Conservation (phyloP, 2,797 vertebrate genomes). For the Amazona finschi region DNA sequence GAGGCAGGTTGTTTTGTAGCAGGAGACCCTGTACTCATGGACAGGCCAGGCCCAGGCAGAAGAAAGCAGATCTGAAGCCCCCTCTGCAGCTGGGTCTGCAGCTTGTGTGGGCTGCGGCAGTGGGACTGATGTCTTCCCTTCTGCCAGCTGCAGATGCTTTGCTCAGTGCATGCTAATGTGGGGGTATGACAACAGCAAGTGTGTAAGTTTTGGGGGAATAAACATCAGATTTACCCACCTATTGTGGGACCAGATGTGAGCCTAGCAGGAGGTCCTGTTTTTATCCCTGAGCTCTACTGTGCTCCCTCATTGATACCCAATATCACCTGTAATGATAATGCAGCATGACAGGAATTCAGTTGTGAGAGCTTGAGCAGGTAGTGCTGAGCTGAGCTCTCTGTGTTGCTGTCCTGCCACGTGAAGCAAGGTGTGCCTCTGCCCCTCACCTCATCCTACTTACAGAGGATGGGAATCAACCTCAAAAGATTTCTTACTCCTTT, state of each 20-base stretch:
- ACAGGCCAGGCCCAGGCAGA: neutral
- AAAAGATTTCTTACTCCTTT: neutral
- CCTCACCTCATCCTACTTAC: neutral
- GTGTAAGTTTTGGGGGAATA: accelerated
- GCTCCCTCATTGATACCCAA: neutral
- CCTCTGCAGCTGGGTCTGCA: neutral
- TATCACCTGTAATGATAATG: neutral
- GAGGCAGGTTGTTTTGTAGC: neutral
- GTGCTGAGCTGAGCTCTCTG: neutral
- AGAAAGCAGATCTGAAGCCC: neutral
- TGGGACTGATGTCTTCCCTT: neutral
- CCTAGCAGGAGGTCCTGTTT: neutral
- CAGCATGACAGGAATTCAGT: accelerated
- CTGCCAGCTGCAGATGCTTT: neutral
- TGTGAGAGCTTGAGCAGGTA: neutral
- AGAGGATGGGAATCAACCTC: neutral
- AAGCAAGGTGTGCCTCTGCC: accelerated
- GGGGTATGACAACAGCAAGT: neutral
- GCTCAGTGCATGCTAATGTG: neutral
- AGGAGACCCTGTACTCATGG: neutral
- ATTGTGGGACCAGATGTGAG: neutral
- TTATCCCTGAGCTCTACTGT: neutral
- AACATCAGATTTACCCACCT: neutral
- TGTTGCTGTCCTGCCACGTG: accelerated
- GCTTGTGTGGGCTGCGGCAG: accelerated